Conservation (phyloP, 2,888 invertebrate species). For the Tetrapedia diversipes region DNA sequence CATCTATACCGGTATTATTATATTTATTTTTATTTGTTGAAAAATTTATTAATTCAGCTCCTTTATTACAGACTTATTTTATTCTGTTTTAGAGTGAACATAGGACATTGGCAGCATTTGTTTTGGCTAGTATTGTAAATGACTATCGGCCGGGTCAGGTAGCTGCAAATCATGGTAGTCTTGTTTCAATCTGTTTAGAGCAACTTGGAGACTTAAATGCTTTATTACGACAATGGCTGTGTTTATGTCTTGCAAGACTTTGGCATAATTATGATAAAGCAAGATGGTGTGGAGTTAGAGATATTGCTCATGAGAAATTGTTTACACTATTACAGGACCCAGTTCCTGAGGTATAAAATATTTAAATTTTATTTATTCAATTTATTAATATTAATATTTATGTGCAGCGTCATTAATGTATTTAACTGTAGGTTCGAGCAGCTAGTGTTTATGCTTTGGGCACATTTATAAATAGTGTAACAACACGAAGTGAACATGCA, state of each 20-base stretch:
- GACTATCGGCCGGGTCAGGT: slow-evolving; percentile 95
- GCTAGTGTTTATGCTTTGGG: slow-evolving; percentile 97
- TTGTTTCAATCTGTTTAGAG: slow-evolving; percentile 96
- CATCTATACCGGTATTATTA: slow-evolving; percentile 87
- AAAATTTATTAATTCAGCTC: not conserved
- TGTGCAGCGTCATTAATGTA: slow-evolving; percentile 17
- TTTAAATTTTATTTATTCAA: not conserved
- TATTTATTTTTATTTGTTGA: slow-evolving; percentile 20
- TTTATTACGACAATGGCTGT: slow-evolving; percentile 93
- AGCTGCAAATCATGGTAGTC: slow-evolving; percentile 93
- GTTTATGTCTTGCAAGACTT: slow-evolving; percentile 94
- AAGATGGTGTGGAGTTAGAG: slow-evolving; percentile 97
- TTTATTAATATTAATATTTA: slow-evolving; percentile 26
- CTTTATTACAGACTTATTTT: slow-evolving; percentile 13
- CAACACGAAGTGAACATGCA: slow-evolving; percentile 94
- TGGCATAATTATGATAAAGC: slow-evolving; percentile 96
- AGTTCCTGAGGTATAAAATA: slow-evolving; percentile 90
- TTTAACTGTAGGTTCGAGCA: slow-evolving; percentile 88
- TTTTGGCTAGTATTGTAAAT: slow-evolving; percentile 96
- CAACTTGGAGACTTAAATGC: slow-evolving; percentile 90
- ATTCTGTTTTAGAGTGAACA: slow-evolving; percentile 87
- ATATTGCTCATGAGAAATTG: slow-evolving; percentile 98
- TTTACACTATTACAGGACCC: slow-evolving; percentile 91
- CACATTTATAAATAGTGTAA: slow-evolving; percentile 94
- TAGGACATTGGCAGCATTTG: slow-evolving; percentile 97